Percentiles rank a stretch among this genome's conserved stretches.
These are phyloP conservation scores for Sphaerophoria rueppellii DNA, from an alignment of 2,888 invertebrate genomes.

Conservation along the genomic window DNA sequence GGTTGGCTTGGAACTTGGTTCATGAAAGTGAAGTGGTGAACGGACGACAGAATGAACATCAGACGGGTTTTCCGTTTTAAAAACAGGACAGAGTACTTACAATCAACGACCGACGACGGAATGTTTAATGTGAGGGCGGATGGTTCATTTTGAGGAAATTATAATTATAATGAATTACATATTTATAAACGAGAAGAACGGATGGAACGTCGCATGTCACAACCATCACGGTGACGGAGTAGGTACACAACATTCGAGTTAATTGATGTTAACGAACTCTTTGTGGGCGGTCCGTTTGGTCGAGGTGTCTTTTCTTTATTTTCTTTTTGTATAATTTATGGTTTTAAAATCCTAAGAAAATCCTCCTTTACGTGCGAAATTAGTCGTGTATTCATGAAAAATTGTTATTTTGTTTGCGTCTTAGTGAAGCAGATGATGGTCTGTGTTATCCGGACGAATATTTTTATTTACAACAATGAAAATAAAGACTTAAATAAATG, in stretches of 20 bases:
- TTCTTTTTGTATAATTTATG: conserved; percentile 11
- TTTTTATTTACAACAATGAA: too few species aligned
- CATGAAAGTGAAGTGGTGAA: too few species aligned
- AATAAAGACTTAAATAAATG: too few species aligned
- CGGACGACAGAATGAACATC: too few species aligned
- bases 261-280: conserved; percentile 50
- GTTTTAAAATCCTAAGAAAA: conserved; percentile 19
- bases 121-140: background rate
- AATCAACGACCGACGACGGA: too few species aligned
- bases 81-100: conserved; percentile 24
- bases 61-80: conserved; percentile 1
- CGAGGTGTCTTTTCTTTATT: too few species aligned
- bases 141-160: conserved; percentile 27
- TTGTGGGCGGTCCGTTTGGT: conserved; percentile 36
- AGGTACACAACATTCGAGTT: conserved; percentile 43
- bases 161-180: conserved; percentile 44
- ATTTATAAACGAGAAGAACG: conserved; percentile 31
- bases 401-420: too few species aligned
- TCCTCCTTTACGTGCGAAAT: conserved; percentile 28
- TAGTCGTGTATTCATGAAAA: too few species aligned
- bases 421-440: too few species aligned
- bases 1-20: background rate
- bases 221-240: background rate
- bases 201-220: background rate
- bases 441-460: too few species aligned